Evolutionary conservation across 2,888 invertebrate species (phyloP).

Genomic region (Aphidoletes aphidimyza): DNA sequence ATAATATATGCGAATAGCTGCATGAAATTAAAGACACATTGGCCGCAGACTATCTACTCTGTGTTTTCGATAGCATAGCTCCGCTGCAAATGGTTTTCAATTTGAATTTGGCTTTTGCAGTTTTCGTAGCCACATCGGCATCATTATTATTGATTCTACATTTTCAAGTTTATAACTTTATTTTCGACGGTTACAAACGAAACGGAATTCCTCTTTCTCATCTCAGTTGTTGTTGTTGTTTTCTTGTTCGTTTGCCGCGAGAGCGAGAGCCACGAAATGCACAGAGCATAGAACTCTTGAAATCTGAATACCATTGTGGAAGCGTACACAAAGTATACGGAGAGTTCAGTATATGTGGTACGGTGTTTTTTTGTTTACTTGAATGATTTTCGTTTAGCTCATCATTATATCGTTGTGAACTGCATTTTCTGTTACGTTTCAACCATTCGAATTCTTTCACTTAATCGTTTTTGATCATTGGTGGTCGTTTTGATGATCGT

Average conservation of each 20-base stretch:
- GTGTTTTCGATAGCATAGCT: too few species aligned
- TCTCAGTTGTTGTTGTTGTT: too few species aligned
- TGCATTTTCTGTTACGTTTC: background rate
- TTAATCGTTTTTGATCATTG: slow-evolving; percentile 13
- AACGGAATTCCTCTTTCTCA: background rate
- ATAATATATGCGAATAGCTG: slow-evolving; percentile 40
- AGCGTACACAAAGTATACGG: background rate
- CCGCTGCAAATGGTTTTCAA: background rate
- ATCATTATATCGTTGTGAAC: slow-evolving; percentile 24
- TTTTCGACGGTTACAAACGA: background rate
- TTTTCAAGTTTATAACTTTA: slow-evolving; percentile 29
- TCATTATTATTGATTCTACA: background rate
- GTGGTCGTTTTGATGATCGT: slow-evolving; percentile 1
- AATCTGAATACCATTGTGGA: background rate
- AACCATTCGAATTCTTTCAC: background rate
- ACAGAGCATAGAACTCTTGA: too few species aligned
- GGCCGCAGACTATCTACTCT: background rate
- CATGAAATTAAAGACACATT: slow-evolving; percentile 28
- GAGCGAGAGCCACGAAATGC: too few species aligned
- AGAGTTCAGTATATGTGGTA: too few species aligned
- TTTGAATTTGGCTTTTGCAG: background rate
- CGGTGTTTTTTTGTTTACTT: background rate
- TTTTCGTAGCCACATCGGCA: slow-evolving; percentile 1
- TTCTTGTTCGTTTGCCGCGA: background rate
- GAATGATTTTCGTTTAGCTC: slow-evolving; percentile 7